Percentiles rank a stretch among this genome's conserved stretches.
phyloP scores from a whole-genome alignment of 2,888 invertebrate species.

The Temnothorax unifasciatus region DNA sequence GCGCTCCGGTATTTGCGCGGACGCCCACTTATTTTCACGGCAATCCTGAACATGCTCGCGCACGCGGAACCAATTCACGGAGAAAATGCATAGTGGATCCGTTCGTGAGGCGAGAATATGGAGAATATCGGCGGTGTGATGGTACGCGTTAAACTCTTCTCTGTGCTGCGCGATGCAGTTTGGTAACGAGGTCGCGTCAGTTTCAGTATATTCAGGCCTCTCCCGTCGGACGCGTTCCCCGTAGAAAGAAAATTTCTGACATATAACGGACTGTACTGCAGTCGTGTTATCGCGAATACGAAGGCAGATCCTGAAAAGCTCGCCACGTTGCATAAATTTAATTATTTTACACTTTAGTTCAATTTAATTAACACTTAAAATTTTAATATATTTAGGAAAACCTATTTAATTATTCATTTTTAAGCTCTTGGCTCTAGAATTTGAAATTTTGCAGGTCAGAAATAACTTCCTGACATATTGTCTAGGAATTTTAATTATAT shows the following conservation, averaged over 20 bases:
- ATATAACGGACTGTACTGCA: not conserved
- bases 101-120: conserved; percentile 17
- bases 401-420: not conserved
- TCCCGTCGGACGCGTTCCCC: not conserved
- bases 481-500: not conserved
- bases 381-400: not conserved
- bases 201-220: not conserved
- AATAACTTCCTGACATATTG: not conserved
- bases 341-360: not conserved
- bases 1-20: conserved; percentile 43
- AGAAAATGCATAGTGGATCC: conserved; percentile 38
- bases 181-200: conserved; percentile 20
- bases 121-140: conserved; percentile 5
- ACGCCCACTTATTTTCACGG: conserved; percentile 28
- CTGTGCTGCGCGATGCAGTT: conserved; percentile 17
- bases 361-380: not conserved
- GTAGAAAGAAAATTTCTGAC: conserved; percentile 20
- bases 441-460: not conserved
- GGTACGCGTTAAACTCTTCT: conserved; percentile 25
- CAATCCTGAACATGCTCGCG: conserved; percentile 40
- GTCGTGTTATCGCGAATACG: not conserved
- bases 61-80: conserved; percentile 44
- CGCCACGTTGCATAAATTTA: not conserved
- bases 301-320: not conserved
- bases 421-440: not conserved